These are phyloP conservation scores for Goniozus legneri DNA, from an alignment of 1,140 invertebrate genomes.

Conservation along the genomic window DNA sequence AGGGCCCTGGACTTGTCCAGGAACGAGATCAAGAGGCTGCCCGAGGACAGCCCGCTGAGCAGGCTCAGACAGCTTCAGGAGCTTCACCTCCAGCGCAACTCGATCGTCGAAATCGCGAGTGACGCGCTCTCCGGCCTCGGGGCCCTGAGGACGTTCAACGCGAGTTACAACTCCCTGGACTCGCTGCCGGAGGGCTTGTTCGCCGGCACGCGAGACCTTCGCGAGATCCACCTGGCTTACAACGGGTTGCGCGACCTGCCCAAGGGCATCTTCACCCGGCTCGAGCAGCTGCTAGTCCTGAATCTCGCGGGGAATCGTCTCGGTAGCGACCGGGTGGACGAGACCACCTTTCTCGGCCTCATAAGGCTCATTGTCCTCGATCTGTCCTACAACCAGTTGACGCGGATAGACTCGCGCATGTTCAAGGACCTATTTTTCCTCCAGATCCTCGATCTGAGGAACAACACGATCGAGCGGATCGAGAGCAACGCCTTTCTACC, in stretches of 20 bases:
- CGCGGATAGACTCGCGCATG: conserved; percentile 74
- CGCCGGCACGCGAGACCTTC: conserved; percentile 68
- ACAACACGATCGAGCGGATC: conserved; percentile 83
- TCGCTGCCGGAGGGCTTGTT: conserved; percentile 76
- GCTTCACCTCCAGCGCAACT: conserved; percentile 77
- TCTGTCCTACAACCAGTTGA: conserved; percentile 79
- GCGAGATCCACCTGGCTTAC: conserved; percentile 79
- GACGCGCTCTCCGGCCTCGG: conserved; percentile 73
- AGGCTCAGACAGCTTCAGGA: conserved; percentile 71
- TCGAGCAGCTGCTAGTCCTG: conserved; percentile 79
- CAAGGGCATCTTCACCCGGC: conserved; percentile 74
- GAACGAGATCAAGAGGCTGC: conserved; percentile 70
- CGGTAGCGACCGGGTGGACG: conserved; percentile 75
- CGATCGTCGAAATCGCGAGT: conserved; percentile 74
- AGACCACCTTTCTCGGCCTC: conserved; percentile 78
- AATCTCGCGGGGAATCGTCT: conserved; percentile 86
- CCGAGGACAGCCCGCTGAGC: conserved; percentile 69
- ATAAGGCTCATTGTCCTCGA: conserved; percentile 81
- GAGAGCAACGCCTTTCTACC: conserved; percentile 83
- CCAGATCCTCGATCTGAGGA: conserved; percentile 81
- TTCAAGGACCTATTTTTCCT: conserved; percentile 86
- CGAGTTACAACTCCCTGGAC: conserved; percentile 77
- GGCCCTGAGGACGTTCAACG: conserved; percentile 74
- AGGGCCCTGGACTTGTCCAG: conserved; percentile 73
- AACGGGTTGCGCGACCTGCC: conserved; percentile 78